Conservation (phyloP, 2,113 vertebrate genomes). For the Takifugu flavidus region DNA sequence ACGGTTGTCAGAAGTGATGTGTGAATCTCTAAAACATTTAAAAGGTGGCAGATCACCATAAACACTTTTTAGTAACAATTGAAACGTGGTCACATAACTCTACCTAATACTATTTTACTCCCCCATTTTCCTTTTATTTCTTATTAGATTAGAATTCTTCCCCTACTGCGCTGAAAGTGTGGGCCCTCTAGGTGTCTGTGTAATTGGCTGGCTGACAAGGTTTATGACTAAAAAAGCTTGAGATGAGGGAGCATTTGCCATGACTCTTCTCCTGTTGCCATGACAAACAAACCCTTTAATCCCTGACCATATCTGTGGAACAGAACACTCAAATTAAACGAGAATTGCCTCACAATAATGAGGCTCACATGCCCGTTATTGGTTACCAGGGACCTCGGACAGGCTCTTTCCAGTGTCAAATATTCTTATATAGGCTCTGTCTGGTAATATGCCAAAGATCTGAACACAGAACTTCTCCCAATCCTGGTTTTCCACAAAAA, state of each 20-base stretch:
- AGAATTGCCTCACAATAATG: neutral
- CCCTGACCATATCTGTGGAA: too few species aligned
- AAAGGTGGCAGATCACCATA: neutral
- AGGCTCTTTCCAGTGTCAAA: too few species aligned
- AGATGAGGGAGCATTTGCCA: constrained; percentile 19
- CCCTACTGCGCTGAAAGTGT: constrained; percentile 3
- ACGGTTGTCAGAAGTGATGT: too few species aligned
- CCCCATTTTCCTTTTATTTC: constrained; percentile 1
- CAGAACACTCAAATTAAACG: neutral
- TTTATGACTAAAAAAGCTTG: constrained; percentile 28
- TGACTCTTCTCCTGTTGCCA: constrained; percentile 19
- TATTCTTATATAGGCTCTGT: too few species aligned
- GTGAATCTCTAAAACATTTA: neutral
- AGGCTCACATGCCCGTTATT: too few species aligned
- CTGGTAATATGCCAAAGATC: too few species aligned
- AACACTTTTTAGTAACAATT: neutral
- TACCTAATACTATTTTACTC: neutral
- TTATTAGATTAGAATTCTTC: constrained; percentile 1
- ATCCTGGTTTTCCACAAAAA: too few species aligned
- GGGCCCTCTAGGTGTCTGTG: constrained; percentile 22
- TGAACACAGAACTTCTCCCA: too few species aligned
- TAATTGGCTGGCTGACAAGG: constrained; percentile 41
- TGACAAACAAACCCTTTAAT: constrained; percentile 15
- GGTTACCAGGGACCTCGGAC: too few species aligned
- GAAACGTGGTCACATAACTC: neutral